Conservation (phyloP, 2,888 invertebrate genomes). For the Melitaea athalia region DNA sequence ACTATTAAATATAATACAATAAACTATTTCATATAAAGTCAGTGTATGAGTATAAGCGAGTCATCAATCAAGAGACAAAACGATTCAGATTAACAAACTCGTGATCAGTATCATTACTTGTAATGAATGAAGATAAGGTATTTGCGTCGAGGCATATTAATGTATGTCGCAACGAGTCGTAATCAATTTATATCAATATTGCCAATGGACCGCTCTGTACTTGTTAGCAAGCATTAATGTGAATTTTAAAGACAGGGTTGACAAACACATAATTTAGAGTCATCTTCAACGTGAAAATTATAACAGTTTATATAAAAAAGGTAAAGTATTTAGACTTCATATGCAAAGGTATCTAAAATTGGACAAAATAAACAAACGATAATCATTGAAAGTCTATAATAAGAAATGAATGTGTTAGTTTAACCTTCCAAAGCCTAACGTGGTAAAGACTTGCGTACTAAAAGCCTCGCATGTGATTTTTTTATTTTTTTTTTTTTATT, state of each 20-base stretch:
- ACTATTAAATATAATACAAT: conserved; percentile 16
- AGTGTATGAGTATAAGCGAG: conserved; percentile 17
- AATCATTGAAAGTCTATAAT: too few relatives aligned
- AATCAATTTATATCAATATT: conserved; percentile 82
- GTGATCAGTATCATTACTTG: conserved; percentile 60
- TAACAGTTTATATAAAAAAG: too few relatives aligned
- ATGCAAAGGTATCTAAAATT: too few relatives aligned
- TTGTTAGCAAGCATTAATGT: conserved; percentile 76
- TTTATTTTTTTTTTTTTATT: too few relatives aligned
- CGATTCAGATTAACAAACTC: conserved; percentile 55
- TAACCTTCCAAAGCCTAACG: background rate
- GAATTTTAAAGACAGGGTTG: conserved; percentile 73
- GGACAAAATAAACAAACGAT: too few relatives aligned
- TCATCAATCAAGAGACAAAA: conserved; percentile 50
- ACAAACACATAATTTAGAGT: conserved; percentile 14
- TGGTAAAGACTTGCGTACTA: background rate
- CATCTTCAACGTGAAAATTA: too few relatives aligned
- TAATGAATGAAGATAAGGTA: conserved; percentile 73
- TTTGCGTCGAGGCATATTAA: conserved; percentile 70
- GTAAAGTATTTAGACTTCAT: too few relatives aligned
- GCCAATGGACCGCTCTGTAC: conserved; percentile 70
- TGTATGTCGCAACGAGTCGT: conserved; percentile 74
- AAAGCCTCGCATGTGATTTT: background rate
- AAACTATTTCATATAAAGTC: conserved; percentile 16
- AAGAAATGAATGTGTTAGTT: too few relatives aligned